These are phyloP conservation scores for Lacanobia wlatinum DNA, from an alignment of 2,888 invertebrate species.

Conservation along the genomic window DNA sequence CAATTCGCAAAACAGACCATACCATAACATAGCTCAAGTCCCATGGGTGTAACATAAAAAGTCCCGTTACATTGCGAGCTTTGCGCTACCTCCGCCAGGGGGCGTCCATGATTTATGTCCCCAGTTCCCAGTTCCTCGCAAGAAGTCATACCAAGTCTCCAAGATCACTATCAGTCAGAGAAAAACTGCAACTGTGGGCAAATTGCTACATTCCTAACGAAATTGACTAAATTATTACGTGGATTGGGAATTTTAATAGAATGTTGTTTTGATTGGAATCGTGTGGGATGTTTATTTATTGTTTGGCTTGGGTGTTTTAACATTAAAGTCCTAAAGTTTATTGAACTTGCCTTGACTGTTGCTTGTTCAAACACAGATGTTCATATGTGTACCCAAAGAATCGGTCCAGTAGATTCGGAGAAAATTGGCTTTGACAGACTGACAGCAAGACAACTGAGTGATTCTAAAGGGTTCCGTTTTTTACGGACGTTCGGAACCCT, in stretches of 20 bases:
- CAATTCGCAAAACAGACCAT: slow-evolving; percentile 13
- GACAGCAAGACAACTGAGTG: too few relatives aligned
- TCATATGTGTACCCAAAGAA: too few relatives aligned
- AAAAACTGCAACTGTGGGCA: slow-evolving; percentile 37
- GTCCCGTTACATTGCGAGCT: slow-evolving; percentile 56
- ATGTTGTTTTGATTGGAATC: slow-evolving; percentile 47
- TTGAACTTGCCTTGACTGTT: slow-evolving; percentile 2
- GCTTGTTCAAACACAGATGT: too few relatives aligned
- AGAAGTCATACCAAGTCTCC: slow-evolving; percentile 28
- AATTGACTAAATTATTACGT: slow-evolving; percentile 49
- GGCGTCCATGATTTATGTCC: slow-evolving; percentile 59
- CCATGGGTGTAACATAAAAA: slow-evolving; percentile 32
- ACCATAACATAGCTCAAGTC: slow-evolving; percentile 13
- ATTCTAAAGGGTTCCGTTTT: too few relatives aligned
- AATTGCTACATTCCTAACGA: slow-evolving; percentile 41
- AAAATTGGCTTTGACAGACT: too few relatives aligned
- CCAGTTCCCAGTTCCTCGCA: slow-evolving; percentile 11
- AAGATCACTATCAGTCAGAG: slow-evolving; percentile 45
- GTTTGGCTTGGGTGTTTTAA: slow-evolving; percentile 18
- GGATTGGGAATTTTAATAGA: slow-evolving; percentile 51
- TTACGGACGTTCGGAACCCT: too few relatives aligned
- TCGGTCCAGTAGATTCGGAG: too few relatives aligned
- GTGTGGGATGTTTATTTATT: slow-evolving; percentile 55
- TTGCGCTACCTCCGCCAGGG: slow-evolving; percentile 35
- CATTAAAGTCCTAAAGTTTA: slow-evolving; percentile 7